Percentiles rank a stretch among this genome's conserved stretches.
phyloP scores from a whole-genome alignment of 2,797 vertebrate species.

The Rhabdophis nuchalis region DNA sequence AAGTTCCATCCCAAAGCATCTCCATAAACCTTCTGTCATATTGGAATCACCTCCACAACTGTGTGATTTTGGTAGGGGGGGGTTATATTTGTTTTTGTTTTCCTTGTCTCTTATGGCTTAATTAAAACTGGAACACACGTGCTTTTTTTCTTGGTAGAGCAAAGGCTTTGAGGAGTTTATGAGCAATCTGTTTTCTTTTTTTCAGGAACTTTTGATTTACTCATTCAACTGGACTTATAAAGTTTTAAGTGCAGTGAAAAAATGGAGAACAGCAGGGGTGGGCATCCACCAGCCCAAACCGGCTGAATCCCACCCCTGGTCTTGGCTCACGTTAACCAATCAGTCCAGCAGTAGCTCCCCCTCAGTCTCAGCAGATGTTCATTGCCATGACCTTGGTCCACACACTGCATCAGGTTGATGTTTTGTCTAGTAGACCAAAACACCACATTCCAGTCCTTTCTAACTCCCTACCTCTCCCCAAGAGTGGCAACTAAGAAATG shows the following conservation, averaged over 20 bases:
- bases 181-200: neutral
- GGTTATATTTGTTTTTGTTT: neutral
- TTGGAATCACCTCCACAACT: neutral
- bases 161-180: neutral
- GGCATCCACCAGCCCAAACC: too few species aligned
- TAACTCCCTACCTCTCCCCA: too few species aligned
- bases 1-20: neutral
- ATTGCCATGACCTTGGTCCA: too few species aligned
- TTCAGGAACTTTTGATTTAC: neutral
- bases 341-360: too few species aligned
- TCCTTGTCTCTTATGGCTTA: neutral
- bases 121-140: neutral
- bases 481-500: too few species aligned
- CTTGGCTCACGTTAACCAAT: too few species aligned
- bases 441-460: too few species aligned
- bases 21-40: neutral
- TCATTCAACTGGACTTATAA: neutral
- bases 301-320: too few species aligned
- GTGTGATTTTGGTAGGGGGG: neutral
- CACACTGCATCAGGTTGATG: too few species aligned
- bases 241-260: neutral
- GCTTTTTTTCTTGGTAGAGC: neutral
- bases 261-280: neutral
- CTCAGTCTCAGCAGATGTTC: too few species aligned
- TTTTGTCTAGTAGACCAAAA: too few species aligned